These are phyloP conservation scores for Stichopus horrens DNA, from an alignment of 53 echinoderm and acorn worm genomes.

Conservation along the genomic window DNA sequence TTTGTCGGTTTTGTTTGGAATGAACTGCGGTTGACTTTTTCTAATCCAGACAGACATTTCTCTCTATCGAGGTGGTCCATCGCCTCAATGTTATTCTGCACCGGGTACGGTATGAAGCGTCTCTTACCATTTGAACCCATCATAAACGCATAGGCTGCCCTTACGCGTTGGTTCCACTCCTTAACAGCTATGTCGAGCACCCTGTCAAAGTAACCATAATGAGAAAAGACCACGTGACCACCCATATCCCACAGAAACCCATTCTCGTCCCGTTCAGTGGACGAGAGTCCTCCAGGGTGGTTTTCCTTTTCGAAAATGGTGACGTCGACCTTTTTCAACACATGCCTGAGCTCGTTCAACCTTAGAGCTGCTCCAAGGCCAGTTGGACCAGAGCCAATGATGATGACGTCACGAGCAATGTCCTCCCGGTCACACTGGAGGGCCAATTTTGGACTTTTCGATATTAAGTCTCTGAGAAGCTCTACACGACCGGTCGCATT, in stretches of 20 bases:
- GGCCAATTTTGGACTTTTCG: neutral
- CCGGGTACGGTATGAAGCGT: conserved; percentile 54
- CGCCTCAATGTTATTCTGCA: conserved; percentile 54
- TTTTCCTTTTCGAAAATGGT: conserved; percentile 50
- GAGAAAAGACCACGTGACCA: conserved; percentile 58
- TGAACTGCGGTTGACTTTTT: conserved; percentile 13
- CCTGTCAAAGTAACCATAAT: conserved; percentile 52
- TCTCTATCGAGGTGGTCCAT: conserved; percentile 50
- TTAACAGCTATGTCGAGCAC: conserved; percentile 46
- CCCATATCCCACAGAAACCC: conserved; percentile 67
- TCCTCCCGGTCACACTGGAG: neutral
- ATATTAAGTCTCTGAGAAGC: neutral
- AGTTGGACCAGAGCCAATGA: conserved; percentile 56
- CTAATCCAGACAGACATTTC: conserved; percentile 42
- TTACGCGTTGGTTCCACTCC: conserved; percentile 54
- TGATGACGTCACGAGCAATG: conserved; percentile 13
- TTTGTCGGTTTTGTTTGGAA: conserved; percentile 12
- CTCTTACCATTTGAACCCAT: conserved; percentile 49
- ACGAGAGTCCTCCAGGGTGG: conserved; percentile 46
- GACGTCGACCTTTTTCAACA: conserved; percentile 7
- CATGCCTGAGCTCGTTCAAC: conserved; percentile 21
- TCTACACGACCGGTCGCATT: too few relatives aligned
- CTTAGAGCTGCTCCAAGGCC: conserved; percentile 48
- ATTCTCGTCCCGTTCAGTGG: conserved; percentile 47
- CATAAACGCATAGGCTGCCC: conserved; percentile 62